These are phyloP conservation scores for Eudasyphora cyanicolor DNA, from an alignment of 2,888 invertebrate species.

Conservation along the genomic window DNA sequence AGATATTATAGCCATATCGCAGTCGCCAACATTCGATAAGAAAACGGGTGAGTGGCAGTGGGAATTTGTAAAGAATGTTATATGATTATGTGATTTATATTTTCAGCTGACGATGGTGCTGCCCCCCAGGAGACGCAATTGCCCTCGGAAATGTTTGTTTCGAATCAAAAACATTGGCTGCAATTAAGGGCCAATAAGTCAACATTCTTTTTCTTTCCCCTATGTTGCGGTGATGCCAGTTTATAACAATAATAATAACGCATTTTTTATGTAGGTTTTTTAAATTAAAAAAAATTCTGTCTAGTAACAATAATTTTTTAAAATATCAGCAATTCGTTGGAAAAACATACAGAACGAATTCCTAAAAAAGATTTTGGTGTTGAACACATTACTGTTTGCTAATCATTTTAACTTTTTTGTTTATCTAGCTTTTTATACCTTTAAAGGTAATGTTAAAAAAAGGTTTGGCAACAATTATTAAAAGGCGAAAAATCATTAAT, in stretches of 20 bases:
- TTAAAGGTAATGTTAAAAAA: too few species aligned
- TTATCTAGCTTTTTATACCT: too few species aligned
- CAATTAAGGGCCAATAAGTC: constrained; percentile 83
- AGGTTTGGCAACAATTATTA: too few species aligned
- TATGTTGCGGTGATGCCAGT: constrained; percentile 72
- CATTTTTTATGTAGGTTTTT: not conserved
- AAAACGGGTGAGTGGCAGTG: constrained; percentile 64
- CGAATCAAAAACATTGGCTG: constrained; percentile 94
- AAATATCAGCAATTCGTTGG: too few species aligned
- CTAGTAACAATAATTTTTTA: too few species aligned
- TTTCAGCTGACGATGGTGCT: constrained; percentile 78
- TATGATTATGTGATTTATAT: constrained; percentile 47
- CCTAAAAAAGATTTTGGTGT: too few species aligned
- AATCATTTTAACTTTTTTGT: too few species aligned
- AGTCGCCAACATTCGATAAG: constrained; percentile 77
- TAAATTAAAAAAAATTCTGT: too few species aligned
- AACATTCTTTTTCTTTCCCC: constrained; percentile 70
- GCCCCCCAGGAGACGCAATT: constrained; percentile 84
- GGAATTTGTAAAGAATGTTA: not conserved
- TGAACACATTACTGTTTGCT: too few species aligned
- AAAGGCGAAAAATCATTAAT: too few species aligned
- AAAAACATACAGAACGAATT: too few species aligned
- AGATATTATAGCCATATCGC: constrained; percentile 89
- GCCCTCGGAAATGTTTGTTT: constrained; percentile 95
- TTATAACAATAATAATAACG: constrained; percentile 62